A percentile compares a stretch with the other conserved stretches of the same genome.
These are phyloP conservation scores for Drosophila persimilis DNA, from an alignment of 1,140 invertebrate genomes.

Conservation along the genomic window DNA sequence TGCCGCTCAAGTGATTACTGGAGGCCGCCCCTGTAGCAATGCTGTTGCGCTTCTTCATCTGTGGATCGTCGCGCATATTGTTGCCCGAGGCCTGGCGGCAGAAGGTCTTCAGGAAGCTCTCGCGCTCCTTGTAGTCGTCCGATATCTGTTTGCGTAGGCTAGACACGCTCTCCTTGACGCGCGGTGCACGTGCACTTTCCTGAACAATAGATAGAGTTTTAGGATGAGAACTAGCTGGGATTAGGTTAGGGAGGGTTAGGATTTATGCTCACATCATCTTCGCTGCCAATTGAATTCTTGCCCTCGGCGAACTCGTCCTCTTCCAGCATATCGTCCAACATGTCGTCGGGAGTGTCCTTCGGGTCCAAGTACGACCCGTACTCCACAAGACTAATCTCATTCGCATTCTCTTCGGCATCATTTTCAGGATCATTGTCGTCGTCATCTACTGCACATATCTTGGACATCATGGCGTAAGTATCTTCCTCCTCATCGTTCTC, in stretches of 20 bases:
- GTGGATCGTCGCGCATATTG: slow-evolving; percentile 60
- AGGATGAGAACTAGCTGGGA: background rate
- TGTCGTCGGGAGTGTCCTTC: slow-evolving; percentile 36
- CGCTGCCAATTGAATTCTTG: slow-evolving; percentile 15
- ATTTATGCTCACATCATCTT: slow-evolving; percentile 33
- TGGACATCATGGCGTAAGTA: slow-evolving; percentile 32
- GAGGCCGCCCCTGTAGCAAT: slow-evolving; percentile 43
- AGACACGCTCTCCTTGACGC: slow-evolving; percentile 71
- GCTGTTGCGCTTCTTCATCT: slow-evolving; percentile 68
- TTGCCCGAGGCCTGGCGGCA: slow-evolving; percentile 66
- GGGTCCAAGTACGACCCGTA: slow-evolving; percentile 49
- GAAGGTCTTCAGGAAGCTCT: slow-evolving; percentile 75
- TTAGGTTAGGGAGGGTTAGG: background rate
- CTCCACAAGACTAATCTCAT: slow-evolving; percentile 32
- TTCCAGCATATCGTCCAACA: slow-evolving; percentile 34
- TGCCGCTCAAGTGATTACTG: slow-evolving; percentile 75
- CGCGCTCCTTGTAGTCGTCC: slow-evolving; percentile 75
- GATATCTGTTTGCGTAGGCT: slow-evolving; percentile 74
- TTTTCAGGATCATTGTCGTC: slow-evolving; percentile 28
- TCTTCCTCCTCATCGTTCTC: slow-evolving; percentile 28
- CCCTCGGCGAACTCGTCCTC: slow-evolving; percentile 56
- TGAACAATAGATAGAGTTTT: background rate
- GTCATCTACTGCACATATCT: slow-evolving; percentile 27
- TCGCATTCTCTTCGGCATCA: slow-evolving; percentile 33
- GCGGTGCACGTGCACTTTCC: slow-evolving; percentile 25